Conservation (phyloP, 1,140 invertebrate species). For the Bursaphelenchus mucronatus region DNA sequence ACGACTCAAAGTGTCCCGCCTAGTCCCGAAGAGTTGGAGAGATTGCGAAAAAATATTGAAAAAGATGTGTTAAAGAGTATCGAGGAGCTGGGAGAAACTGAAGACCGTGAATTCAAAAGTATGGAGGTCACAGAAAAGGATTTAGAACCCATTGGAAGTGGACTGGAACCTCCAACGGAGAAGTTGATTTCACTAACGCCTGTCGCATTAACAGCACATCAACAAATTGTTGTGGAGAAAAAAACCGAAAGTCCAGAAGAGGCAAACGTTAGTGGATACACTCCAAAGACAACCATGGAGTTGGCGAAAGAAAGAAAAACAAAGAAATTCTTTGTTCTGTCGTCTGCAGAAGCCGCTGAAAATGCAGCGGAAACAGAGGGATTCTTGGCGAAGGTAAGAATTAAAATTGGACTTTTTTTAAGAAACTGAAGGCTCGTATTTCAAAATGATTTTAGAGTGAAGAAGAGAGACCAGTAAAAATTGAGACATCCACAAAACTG, state of each 20-base stretch:
- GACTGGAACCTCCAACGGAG: constrained; percentile 16
- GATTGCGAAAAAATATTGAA: constrained; percentile 12
- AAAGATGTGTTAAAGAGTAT: not conserved
- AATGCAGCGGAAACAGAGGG: not conserved
- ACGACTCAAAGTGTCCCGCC: not conserved
- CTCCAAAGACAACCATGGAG: constrained; percentile 7
- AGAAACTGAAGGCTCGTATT: not conserved
- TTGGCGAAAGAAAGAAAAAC: not conserved
- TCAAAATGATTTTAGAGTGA: not conserved
- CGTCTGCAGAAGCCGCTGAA: not conserved
- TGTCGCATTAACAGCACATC: not conserved
- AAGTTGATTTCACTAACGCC: not conserved
- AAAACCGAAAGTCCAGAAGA: not conserved
- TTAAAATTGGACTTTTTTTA: not conserved
- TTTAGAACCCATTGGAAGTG: constrained; percentile 9
- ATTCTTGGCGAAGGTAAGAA: not conserved
- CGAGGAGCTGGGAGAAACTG: constrained; percentile 15
- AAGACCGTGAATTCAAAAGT: constrained; percentile 10
- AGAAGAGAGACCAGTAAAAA: not conserved
- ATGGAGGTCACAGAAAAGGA: not conserved
- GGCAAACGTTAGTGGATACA: not conserved
- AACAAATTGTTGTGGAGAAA: not conserved
- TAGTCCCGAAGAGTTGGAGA: not conserved
- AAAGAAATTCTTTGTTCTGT: constrained; percentile 5
- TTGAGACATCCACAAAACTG: too few relatives aligned